Evolutionary conservation across 2,797 vertebrate genomes (phyloP), one percentile per base, ranked within the genome.

Genomic region (Triplophysa yarkandensis): DNA sequence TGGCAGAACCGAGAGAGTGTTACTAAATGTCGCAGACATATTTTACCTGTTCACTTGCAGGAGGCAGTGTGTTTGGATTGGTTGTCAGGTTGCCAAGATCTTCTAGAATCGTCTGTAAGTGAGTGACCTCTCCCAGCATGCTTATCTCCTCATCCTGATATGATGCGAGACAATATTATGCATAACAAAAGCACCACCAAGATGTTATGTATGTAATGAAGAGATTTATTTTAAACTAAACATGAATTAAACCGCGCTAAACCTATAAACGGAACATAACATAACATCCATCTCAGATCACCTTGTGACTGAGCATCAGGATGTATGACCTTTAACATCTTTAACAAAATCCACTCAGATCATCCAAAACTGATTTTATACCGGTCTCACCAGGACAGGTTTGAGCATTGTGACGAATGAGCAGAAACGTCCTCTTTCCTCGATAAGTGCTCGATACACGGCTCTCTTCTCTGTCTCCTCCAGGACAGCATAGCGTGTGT

Each of bases 111-210:
- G 92, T 92, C 87, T 94, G 93, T 16, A 94, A 85, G 81, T 94
- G 93, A 14, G 93, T 94, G 41, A 94, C 91, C 77, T 94, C 93
- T 0, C 93, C 93, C 32, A 94, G 85, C 93, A 94, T 93, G 83
- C 92, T 87, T 50, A 94, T 93, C 85, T 94, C 93, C 72, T 94
- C 91, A 77, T 93, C 92, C 93, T 94, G 44, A 55, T 39, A 66
- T 41, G 6, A 14, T 1, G n/a, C 17, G 7, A 23, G 19, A n/a
- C 25, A 19, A 62, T 13, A 48, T 48, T 3, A 60, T 8, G 54
- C 4, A 69, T 13, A 7, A 44, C 43, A 17, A n/a, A 44, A 7
- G 4, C 16, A n/a, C 6, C 16, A 17, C 17, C 41, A 7, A 44
- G 4, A 44, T 17, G 36, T 8, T 4, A 2, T 14, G 3, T 39